Evolutionary conservation across 2,113 vertebrate species (phyloP).

Genomic region (Formicarius rufipectus): DNA sequence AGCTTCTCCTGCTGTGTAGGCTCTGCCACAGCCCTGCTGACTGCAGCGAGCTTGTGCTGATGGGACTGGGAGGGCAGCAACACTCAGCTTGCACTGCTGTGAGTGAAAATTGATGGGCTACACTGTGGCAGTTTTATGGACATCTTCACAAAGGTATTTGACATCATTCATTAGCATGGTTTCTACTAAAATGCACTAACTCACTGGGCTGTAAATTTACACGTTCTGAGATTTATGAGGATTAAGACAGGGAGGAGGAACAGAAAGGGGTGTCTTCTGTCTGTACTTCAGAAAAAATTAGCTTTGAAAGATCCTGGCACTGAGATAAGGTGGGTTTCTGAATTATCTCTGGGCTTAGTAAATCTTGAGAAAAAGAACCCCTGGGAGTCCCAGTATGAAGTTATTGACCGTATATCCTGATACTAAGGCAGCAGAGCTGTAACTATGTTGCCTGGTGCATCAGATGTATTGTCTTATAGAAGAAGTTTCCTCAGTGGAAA

Average conservation of each 20-base stretch:
- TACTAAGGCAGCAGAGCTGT: neutral
- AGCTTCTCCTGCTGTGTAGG: neutral
- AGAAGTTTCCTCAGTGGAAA: neutral
- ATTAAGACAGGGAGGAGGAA: neutral
- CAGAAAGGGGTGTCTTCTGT: neutral
- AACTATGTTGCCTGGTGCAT: neutral
- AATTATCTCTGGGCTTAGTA: neutral
- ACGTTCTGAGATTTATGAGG: neutral
- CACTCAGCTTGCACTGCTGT: neutral
- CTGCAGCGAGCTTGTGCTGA: neutral
- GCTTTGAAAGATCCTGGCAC: neutral
- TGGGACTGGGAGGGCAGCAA: neutral
- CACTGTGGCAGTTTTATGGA: neutral
- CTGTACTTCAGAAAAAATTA: neutral
- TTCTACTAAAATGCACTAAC: conserved; percentile 14
- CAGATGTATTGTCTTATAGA: neutral
- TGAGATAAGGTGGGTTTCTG: neutral
- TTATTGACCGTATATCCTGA: neutral
- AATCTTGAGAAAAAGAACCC: neutral
- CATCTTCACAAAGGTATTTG: conserved; percentile 31
- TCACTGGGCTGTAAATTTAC: neutral
- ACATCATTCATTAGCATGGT: neutral
- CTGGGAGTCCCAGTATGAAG: neutral
- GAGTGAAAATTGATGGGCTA: neutral
- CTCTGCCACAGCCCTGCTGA: neutral